Evolutionary conservation across 2,888 invertebrate genomes (phyloP).

Genomic region (Chrysomela aeneicollis): DNA sequence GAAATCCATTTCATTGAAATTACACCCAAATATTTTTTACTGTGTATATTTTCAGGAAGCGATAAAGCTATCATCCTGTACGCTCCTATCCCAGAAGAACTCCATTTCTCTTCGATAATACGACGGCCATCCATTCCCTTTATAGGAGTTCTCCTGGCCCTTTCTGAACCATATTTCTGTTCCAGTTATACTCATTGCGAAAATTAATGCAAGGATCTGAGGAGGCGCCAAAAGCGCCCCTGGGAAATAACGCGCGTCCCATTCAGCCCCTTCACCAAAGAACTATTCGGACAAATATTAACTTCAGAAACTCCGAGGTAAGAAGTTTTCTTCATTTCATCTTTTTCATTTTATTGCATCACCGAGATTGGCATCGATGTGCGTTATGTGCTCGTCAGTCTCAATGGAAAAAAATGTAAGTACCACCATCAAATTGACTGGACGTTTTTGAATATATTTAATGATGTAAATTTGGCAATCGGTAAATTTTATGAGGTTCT

Average conservation of each 20-base stretch:
- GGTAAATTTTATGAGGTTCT: too few species aligned
- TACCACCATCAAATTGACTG: too few species aligned
- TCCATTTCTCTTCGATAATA: background rate
- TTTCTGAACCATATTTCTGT: slow-evolving; percentile 42
- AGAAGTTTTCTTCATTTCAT: slow-evolving; percentile 36
- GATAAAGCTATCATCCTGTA: too few species aligned
- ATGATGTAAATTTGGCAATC: too few species aligned
- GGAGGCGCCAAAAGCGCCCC: slow-evolving; percentile 85
- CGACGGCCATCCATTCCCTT: background rate
- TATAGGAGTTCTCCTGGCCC: background rate
- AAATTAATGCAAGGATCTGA: slow-evolving; percentile 90
- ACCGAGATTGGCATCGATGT: slow-evolving; percentile 31
- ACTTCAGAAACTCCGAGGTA: slow-evolving; percentile 76
- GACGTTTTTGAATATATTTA: slow-evolving; percentile 10
- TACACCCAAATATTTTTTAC: too few species aligned
- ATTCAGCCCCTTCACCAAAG: slow-evolving; percentile 90
- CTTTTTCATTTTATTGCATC: slow-evolving; percentile 29
- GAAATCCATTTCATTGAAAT: too few species aligned
- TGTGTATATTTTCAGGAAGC: too few species aligned
- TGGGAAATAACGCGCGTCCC: slow-evolving; percentile 96
- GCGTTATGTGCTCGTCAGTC: too few species aligned
- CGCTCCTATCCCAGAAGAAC: background rate
- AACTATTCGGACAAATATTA: slow-evolving; percentile 96
- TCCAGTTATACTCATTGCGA: slow-evolving; percentile 85
- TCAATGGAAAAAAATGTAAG: too few species aligned